Conservation (phyloP, 30 jellyfish, hydroid and myxozoan species). For the Aurelia coerulea region DNA sequence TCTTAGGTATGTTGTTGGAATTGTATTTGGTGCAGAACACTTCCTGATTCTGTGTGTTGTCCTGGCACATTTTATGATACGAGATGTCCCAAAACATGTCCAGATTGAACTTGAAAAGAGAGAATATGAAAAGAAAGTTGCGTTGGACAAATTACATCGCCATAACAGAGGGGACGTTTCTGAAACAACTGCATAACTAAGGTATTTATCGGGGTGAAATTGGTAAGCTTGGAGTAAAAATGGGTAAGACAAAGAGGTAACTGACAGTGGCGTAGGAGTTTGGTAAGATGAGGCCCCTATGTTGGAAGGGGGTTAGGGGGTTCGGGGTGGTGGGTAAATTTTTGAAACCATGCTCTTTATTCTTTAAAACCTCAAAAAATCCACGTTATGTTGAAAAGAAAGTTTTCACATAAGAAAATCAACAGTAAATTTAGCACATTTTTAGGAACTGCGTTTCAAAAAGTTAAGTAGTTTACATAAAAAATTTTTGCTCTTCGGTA, state of each 20-base stretch:
- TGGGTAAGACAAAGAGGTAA: background rate
- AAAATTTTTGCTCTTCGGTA: too few relatives aligned
- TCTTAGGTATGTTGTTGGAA: conserved; percentile 90
- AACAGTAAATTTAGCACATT: too few relatives aligned
- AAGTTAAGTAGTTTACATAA: too few relatives aligned
- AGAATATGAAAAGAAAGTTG: conserved; percentile 72
- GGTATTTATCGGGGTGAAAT: background rate
- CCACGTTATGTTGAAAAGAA: too few relatives aligned
- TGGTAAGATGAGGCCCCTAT: too few relatives aligned
- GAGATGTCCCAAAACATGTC: conserved; percentile 81
- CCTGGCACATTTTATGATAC: conserved; percentile 76
- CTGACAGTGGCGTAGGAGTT: background rate
- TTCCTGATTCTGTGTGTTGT: conserved; percentile 72
- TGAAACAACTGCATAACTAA: background rate
- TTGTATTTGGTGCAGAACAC: conserved; percentile 92
- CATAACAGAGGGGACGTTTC: background rate
- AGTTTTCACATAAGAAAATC: too few relatives aligned
- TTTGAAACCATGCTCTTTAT: too few relatives aligned
- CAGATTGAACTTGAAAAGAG: conserved; percentile 82
- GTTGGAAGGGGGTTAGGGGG: too few relatives aligned
- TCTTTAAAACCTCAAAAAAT: too few relatives aligned
- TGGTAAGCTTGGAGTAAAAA: background rate
- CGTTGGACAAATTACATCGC: conserved; percentile 26
- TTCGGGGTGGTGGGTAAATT: too few relatives aligned
- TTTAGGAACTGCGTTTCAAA: too few relatives aligned